phyloP scores from a whole-genome alignment of 2,888 invertebrate species.

The Cloeon dipterum region DNA sequence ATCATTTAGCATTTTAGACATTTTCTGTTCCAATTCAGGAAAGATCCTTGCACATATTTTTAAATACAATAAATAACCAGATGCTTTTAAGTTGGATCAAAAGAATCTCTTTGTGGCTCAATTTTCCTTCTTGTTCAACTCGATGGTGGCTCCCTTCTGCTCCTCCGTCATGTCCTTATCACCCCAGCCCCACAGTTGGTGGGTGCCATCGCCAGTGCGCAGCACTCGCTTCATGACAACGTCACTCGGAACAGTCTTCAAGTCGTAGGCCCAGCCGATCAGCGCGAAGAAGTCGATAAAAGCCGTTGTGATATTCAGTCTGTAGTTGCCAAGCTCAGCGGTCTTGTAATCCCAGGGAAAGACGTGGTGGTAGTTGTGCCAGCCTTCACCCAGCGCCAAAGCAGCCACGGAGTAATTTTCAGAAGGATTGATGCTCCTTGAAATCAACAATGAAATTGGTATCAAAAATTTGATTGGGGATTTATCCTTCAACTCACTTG shows the following conservation, averaged over 20 bases:
- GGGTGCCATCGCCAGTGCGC: slow-evolving; percentile 51
- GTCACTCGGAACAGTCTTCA: slow-evolving; percentile 36
- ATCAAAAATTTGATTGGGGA: too few species aligned
- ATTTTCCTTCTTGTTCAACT: too few species aligned
- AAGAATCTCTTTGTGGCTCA: too few species aligned
- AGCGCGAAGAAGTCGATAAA: slow-evolving; percentile 63
- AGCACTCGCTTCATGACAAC: slow-evolving; percentile 37
- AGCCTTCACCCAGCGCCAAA: slow-evolving; percentile 62
- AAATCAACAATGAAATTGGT: slow-evolving; percentile 10
- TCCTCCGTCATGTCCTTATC: slow-evolving; percentile 27
- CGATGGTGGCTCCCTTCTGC: too few species aligned
- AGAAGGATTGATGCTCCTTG: slow-evolving; percentile 49
- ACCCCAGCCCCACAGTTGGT: slow-evolving; percentile 60
- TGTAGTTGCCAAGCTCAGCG: slow-evolving; percentile 56
- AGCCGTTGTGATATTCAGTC: slow-evolving; percentile 45
- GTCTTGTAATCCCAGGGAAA: slow-evolving; percentile 89
- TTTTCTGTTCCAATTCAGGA: too few species aligned
- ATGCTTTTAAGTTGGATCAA: too few species aligned
- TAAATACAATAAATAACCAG: too few species aligned
- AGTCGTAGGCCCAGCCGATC: slow-evolving; percentile 70
- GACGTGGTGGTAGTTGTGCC: slow-evolving; percentile 87
- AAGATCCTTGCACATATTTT: too few species aligned
- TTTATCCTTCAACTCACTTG: too few species aligned
- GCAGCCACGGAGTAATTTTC: slow-evolving; percentile 53
- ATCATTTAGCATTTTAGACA: too few species aligned